Evolutionary conservation across 2,888 invertebrate species (phyloP), one percentile per base, ranked within the genome.

Genomic region (Adineta ricciae): DNA sequence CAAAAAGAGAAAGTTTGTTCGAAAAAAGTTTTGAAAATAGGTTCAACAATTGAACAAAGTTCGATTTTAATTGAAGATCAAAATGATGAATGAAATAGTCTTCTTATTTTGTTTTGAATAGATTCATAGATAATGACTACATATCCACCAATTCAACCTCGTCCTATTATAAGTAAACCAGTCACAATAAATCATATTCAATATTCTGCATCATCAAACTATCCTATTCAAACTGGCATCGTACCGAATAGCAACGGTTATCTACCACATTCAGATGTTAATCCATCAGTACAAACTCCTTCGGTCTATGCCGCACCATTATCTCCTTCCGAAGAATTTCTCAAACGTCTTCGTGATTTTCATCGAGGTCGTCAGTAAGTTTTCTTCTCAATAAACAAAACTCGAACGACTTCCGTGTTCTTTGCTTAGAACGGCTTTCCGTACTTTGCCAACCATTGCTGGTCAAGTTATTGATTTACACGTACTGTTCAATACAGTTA

Each of bases 261-360:
- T 64, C 64, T 14, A 64, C 27, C n/a, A 64, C 11, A n/a, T 32
- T 0, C 64, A 64, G 32, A 64, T 27, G 5, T 64, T 3, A 64
- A 32, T 24, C 1, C 32, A 32, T 32, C 32, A 50, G 19, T 50
- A 1, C 64, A 64, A 64, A 64, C 16, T 0, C 32, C 64, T 41
- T 41, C 73, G 0, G 8, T 78, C 24, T 21, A 27, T 78, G 38
- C 73, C 2, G 14, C 1, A 21, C 38, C 73, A 78, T 21, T 78
- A 9, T 21, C 41, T 41, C 21, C 73, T 24, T 78, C 38, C 24
- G 84, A 84, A 64, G 84, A 84, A 24, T 85, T 85, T 56, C 54
- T 83, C 36, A 83, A 84, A 32, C 83, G 85, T 41, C 32, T 85
- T 19, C 83, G 83, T 16, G 83, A 85, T 49, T 85, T 85, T 52